Evolutionary conservation across 2,797 vertebrate species (phyloP).

Genomic region (Arctocebus calabarensis): DNA sequence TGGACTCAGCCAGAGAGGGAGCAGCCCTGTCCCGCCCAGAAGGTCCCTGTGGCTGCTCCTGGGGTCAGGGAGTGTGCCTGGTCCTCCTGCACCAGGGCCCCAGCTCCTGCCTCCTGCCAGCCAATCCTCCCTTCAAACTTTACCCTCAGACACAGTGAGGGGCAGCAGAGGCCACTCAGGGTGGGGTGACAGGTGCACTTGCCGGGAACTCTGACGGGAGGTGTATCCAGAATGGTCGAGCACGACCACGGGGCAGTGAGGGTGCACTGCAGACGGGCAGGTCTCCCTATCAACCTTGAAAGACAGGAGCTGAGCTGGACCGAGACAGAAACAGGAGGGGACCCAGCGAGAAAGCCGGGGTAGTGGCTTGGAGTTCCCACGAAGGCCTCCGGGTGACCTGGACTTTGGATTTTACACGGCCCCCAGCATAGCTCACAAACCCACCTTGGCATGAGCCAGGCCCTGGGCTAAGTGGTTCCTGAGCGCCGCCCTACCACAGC

Average conservation of each 20-base stretch:
- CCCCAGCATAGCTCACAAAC: not conserved
- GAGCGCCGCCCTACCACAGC: fast-evolving
- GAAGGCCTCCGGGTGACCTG: not conserved
- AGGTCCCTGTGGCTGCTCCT: not conserved
- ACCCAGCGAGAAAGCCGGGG: no score
- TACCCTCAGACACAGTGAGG: not conserved
- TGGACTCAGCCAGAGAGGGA: fast-evolving
- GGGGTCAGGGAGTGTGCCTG: not conserved
- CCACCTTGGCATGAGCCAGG: fast-evolving
- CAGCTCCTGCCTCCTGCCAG: not conserved
- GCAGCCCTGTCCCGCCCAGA: not conserved
- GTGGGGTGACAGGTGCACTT: fast-evolving
- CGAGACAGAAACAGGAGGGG: fast-evolving
- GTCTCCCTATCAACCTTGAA: not conserved
- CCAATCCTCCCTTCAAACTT: not conserved
- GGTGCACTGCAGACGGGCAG: fast-evolving
- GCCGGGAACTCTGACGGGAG: fast-evolving
- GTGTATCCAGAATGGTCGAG: not conserved
- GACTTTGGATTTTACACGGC: not conserved
- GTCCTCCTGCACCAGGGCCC: not conserved
- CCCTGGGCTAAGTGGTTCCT: not conserved
- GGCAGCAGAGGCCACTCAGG: not conserved
- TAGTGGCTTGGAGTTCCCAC: fast-evolving
- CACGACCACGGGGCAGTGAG: not conserved
- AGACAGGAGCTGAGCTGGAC: fast-evolving